Percentiles rank a stretch among this genome's conserved stretches.
Evolutionary conservation across 2,113 vertebrate species (phyloP).

Genomic region (Nesoenas mayeri): DNA sequence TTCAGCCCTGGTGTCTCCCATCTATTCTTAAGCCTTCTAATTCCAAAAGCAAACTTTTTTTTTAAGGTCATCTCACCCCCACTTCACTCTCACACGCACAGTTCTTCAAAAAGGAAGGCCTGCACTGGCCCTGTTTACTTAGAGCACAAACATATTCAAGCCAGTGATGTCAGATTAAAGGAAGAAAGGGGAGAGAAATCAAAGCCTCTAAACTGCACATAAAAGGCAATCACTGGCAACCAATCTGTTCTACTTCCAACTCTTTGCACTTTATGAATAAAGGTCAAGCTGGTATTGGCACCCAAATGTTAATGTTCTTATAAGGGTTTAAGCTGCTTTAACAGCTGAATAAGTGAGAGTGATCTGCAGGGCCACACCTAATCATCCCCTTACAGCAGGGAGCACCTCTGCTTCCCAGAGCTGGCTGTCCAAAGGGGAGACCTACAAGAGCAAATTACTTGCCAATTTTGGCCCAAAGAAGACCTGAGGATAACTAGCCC

Average conservation of each 20-base stretch:
- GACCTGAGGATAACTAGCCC: not conserved
- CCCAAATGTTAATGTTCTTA: constrained; percentile 87
- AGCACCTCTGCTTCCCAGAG: constrained; percentile 2
- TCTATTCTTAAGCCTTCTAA: constrained; percentile 79
- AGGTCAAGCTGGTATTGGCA: constrained; percentile 84
- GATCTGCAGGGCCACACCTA: constrained; percentile 74
- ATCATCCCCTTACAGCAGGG: constrained; percentile 52
- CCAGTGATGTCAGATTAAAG: constrained; percentile 85
- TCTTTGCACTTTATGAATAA: constrained; percentile 85
- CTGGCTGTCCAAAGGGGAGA: not conserved
- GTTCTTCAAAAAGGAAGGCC: constrained; percentile 77
- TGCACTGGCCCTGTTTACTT: constrained; percentile 82
- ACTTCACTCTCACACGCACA: constrained; percentile 48
- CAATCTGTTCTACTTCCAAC: constrained; percentile 85
- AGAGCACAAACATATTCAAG: constrained; percentile 84
- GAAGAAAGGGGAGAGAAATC: constrained; percentile 83
- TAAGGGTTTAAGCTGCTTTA: constrained; percentile 85
- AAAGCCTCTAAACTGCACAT: constrained; percentile 84
- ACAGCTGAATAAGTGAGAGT: constrained; percentile 84
- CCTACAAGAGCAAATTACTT: not conserved
- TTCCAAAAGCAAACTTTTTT: constrained; percentile 79
- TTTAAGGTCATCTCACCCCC: constrained; percentile 75
- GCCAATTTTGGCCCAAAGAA: not conserved
- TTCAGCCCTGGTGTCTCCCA: constrained; percentile 68
- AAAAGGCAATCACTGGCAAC: constrained; percentile 82